These are phyloP conservation scores for Cheilinus undulatus DNA, from an alignment of 2,113 vertebrate species.

Conservation along the genomic window DNA sequence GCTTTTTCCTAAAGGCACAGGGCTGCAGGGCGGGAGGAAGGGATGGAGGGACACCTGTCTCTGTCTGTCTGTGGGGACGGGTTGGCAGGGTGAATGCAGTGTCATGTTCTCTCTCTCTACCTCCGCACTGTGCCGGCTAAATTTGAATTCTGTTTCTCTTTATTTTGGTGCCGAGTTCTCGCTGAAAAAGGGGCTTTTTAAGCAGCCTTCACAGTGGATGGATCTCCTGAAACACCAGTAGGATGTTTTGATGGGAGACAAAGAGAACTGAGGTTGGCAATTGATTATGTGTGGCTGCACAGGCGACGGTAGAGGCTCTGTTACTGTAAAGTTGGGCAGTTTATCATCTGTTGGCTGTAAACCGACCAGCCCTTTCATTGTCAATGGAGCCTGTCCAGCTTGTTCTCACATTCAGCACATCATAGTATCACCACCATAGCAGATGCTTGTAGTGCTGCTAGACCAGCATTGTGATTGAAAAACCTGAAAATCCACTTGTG, in stretches of 20 bases:
- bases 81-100: slow-evolving; percentile 57
- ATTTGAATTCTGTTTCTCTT: slow-evolving; percentile 28
- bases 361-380: background rate
- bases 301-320: background rate
- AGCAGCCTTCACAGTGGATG: background rate
- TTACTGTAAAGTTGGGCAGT: background rate
- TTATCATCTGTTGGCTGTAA: background rate
- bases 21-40: slow-evolving; percentile 22
- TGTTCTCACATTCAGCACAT: too few species aligned
- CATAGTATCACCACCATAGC: background rate
- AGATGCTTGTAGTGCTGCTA: too few species aligned
- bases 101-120: slow-evolving; percentile 63
- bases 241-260: background rate
- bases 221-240: background rate
- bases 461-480: too few species aligned
- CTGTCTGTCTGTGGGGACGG: slow-evolving; percentile 65
- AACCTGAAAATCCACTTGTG: too few species aligned
- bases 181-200: background rate
- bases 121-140: slow-evolving; percentile 5
- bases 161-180: background rate
- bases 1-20: slow-evolving; percentile 39
- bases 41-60: slow-evolving; percentile 71
- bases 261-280: slow-evolving; percentile 5
- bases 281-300: background rate
- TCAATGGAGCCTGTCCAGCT: background rate